Conservation (phyloP, 1,140 invertebrate genomes). For the Galleria mellonella region DNA sequence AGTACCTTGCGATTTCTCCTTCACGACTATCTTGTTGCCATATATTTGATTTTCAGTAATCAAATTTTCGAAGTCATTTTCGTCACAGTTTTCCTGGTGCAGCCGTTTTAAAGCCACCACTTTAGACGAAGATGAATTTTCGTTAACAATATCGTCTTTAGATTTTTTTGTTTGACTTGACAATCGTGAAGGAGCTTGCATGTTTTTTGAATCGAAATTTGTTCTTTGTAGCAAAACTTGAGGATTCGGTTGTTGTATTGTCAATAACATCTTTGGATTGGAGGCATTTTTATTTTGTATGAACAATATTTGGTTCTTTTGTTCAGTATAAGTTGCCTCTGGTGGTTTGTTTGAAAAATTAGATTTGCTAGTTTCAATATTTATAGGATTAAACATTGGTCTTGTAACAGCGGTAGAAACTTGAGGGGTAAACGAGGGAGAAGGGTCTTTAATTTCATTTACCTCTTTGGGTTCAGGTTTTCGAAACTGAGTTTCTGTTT, state of each 20-base stretch:
- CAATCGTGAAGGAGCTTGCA: constrained; percentile 60
- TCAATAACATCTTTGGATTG: constrained; percentile 56
- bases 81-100: constrained; percentile 66
- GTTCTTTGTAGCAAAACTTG: constrained; percentile 51
- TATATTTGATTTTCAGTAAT: constrained; percentile 74
- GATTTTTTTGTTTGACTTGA: constrained; percentile 48
- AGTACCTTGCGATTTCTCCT: constrained; percentile 68
- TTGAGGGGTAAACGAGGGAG: constrained; percentile 9
- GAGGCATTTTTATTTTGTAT: constrained; percentile 52
- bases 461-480: constrained; percentile 34
- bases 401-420: constrained; percentile 11
- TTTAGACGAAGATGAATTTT: constrained; percentile 49
- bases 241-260: constrained; percentile 51
- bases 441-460: constrained; percentile 25
- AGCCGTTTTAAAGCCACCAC: constrained; percentile 63
- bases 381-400: constrained; percentile 37
- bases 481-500: constrained; percentile 41
- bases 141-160: constrained; percentile 46
- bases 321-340: constrained; percentile 31
- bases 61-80: constrained; percentile 72
- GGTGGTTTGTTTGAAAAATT: constrained; percentile 28
- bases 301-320: constrained; percentile 57
- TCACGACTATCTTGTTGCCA: constrained; percentile 73
- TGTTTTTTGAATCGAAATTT: constrained; percentile 58
- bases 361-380: constrained; percentile 34